Percentiles rank a stretch among this genome's conserved stretches.
Conservation (phyloP, 1,140 invertebrate species). For the Helicoverpa zea region DNA sequence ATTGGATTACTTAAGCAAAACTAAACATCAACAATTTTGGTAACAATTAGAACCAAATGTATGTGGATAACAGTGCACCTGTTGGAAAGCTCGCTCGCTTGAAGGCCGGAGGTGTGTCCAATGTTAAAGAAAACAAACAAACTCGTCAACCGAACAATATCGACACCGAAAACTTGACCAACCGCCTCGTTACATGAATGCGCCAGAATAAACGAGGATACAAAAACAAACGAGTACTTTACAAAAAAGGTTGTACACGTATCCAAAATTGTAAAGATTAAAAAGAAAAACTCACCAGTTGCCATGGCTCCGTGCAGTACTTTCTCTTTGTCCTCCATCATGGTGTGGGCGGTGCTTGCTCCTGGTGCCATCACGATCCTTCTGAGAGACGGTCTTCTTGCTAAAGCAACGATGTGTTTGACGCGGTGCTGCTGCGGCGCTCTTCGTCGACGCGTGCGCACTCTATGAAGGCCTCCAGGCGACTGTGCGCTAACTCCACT, state of each 20-base stretch:
- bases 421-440: conserved; percentile 66
- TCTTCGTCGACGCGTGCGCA: conserved; percentile 80
- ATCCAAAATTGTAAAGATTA: conserved; percentile 26
- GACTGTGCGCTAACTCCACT: conserved; percentile 74
- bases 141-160: conserved; percentile 27
- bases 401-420: conserved; percentile 78
- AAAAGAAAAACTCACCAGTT: conserved; percentile 68
- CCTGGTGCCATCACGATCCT: conserved; percentile 84
- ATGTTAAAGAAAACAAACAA: conserved; percentile 21
- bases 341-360: conserved; percentile 80
- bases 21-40: not conserved
- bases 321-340: conserved; percentile 86
- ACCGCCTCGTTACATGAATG: not conserved
- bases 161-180: not conserved
- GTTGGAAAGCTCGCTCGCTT: conserved; percentile 44
- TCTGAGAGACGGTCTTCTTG: conserved; percentile 78
- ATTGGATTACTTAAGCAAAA: not conserved
- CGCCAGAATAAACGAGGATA: not conserved
- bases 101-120: conserved; percentile 37
- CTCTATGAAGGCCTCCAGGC: conserved; percentile 77
- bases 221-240: conserved; percentile 29
- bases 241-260: conserved; percentile 13
- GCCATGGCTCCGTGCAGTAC: conserved; percentile 70
- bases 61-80: conserved; percentile 58
- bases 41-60: conserved; percentile 47